These are phyloP conservation scores for Drosophila barbarae DNA, from an alignment of 2,888 invertebrate genomes.

Conservation along the genomic window DNA sequence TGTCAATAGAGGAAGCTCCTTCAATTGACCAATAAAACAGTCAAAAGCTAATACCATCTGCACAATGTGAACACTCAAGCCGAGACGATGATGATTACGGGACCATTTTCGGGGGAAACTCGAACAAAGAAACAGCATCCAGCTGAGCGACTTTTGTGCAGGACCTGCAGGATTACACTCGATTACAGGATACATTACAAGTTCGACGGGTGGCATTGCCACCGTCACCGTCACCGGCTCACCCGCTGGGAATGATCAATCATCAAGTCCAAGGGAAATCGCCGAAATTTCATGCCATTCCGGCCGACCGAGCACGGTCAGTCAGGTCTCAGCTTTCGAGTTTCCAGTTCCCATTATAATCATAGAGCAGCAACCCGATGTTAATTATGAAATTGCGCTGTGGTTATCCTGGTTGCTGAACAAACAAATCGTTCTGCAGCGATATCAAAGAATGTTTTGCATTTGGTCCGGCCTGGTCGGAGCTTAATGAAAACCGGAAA, in stretches of 20 bases:
- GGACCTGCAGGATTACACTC: slow-evolving; percentile 76
- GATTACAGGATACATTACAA: slow-evolving; percentile 74
- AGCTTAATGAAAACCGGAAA: slow-evolving; percentile 78
- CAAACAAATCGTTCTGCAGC: slow-evolving; percentile 63
- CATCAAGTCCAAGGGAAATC: slow-evolving; percentile 69
- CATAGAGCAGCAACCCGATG: slow-evolving; percentile 44
- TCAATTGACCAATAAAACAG: slow-evolving; percentile 44
- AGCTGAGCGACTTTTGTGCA: slow-evolving; percentile 73
- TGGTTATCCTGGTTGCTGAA: slow-evolving; percentile 36
- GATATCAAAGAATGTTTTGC: slow-evolving; percentile 48
- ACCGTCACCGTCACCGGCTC: slow-evolving; percentile 31
- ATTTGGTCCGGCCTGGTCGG: slow-evolving; percentile 41
- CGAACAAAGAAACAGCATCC: slow-evolving; percentile 64
- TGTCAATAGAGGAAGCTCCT: slow-evolving; percentile 18
- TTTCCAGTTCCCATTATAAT: slow-evolving; percentile 42
- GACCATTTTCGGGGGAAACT: slow-evolving; percentile 11
- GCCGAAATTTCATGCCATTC: slow-evolving; percentile 60
- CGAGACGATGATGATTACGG: slow-evolving; percentile 12
- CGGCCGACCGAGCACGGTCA: slow-evolving; percentile 49
- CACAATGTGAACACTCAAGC: slow-evolving; percentile 31
- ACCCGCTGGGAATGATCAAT: slow-evolving; percentile 80
- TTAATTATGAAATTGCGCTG: slow-evolving; percentile 65
- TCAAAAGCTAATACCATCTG: slow-evolving; percentile 43
- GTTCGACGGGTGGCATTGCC: slow-evolving; percentile 44
- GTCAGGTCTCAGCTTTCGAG: slow-evolving; percentile 4